A percentile compares a stretch with the other conserved stretches of the same genome.
These are phyloP conservation scores for Sminthurides bifidus DNA, from an alignment of 1,140 invertebrate genomes.

Conservation along the genomic window DNA sequence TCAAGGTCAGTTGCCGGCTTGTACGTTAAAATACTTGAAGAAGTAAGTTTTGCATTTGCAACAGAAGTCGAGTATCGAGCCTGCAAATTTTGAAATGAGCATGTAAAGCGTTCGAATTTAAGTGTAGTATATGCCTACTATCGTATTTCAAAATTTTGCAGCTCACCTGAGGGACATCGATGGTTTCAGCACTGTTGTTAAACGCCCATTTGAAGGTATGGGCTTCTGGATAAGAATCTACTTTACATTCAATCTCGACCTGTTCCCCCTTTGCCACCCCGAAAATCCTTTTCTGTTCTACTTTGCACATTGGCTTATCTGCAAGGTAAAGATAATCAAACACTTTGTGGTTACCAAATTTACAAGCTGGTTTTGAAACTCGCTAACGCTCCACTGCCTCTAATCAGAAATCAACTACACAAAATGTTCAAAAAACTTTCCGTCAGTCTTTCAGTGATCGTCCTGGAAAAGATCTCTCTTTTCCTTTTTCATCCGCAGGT, in stretches of 20 bases:
- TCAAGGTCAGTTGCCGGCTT: slow-evolving; percentile 63
- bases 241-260: slow-evolving; percentile 65
- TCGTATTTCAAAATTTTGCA: not conserved
- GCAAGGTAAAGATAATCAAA: slow-evolving; percentile 32
- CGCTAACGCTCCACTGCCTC: too few relatives aligned
- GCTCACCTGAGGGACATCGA: slow-evolving; percentile 51
- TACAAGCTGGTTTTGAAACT: too few relatives aligned
- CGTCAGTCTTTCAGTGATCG: too few relatives aligned
- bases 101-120: not conserved
- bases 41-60: slow-evolving; percentile 38
- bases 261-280: slow-evolving; percentile 72
- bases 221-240: slow-evolving; percentile 71
- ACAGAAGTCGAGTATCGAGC: slow-evolving; percentile 37
- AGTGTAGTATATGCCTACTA: not conserved
- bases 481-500: too few relatives aligned
- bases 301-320: slow-evolving; percentile 75
- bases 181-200: slow-evolving; percentile 70
- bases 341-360: too few relatives aligned
- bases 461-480: too few relatives aligned
- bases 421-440: too few relatives aligned
- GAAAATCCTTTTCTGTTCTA: slow-evolving; percentile 64
- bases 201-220: slow-evolving; percentile 77
- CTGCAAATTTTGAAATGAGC: slow-evolving; percentile 6
- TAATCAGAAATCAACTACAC: too few relatives aligned
- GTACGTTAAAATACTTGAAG: slow-evolving; percentile 57